phyloP scores from a whole-genome alignment of 2,113 vertebrate species.

The Rhipidura dahli region DNA sequence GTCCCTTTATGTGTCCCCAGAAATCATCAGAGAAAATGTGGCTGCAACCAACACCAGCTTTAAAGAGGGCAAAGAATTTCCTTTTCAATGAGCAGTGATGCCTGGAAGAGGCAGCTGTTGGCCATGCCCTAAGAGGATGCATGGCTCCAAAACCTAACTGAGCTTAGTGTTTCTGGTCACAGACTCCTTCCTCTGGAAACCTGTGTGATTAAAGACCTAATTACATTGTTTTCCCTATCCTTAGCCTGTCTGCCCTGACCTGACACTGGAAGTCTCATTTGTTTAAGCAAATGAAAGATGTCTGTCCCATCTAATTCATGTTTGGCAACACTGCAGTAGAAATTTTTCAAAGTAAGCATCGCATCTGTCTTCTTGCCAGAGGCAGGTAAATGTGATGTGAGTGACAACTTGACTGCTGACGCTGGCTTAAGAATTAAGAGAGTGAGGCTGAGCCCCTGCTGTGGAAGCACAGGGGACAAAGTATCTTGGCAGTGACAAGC shows the following conservation, averaged over 20 bases:
- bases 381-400: not conserved
- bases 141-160: not conserved
- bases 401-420: not conserved
- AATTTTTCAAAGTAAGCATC: not conserved
- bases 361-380: not conserved
- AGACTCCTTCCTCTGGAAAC: not conserved
- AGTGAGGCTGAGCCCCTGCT: not conserved
- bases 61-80: not conserved
- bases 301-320: not conserved
- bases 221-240: not conserved
- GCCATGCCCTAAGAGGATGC: not conserved
- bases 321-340: not conserved
- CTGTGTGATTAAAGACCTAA: slow-evolving; percentile 15
- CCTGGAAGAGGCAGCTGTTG: not conserved
- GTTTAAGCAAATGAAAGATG: slow-evolving; percentile 18
- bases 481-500: not conserved
- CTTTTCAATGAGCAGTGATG: not conserved
- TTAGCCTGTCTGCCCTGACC: not conserved
- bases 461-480: not conserved
- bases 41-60: not conserved
- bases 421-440: not conserved
- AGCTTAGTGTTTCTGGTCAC: not conserved
- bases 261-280: not conserved
- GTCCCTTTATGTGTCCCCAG: not conserved
- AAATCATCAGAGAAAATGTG: not conserved